phyloP scores from a whole-genome alignment of 2,797 vertebrate genomes.

The Danio choprae region DNA sequence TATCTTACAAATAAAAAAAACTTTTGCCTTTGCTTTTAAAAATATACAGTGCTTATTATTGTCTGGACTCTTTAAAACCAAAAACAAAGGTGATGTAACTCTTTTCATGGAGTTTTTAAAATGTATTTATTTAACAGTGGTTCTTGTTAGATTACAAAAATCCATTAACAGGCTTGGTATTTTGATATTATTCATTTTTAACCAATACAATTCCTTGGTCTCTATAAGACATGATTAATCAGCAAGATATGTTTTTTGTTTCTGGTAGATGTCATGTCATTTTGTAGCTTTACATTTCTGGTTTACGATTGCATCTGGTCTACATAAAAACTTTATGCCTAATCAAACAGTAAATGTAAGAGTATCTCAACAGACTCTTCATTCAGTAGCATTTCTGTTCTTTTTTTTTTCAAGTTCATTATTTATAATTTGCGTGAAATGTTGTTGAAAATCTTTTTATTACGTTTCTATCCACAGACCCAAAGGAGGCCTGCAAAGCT shows the following conservation, averaged over 20 bases:
- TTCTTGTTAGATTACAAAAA: background rate
- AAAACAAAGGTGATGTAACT: background rate
- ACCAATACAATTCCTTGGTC: background rate
- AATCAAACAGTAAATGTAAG: background rate
- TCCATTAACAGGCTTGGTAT: background rate
- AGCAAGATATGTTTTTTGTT: background rate
- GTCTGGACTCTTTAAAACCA: background rate
- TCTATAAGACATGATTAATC: background rate
- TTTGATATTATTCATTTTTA: background rate
- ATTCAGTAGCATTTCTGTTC: background rate
- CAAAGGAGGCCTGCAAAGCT: constrained; percentile 40
- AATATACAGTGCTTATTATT: background rate
- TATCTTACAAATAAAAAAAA: too few species aligned
- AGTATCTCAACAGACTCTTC: background rate
- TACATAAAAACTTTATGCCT: background rate
- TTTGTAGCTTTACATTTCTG: background rate
- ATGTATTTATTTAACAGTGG: background rate
- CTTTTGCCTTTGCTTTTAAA: too few species aligned
- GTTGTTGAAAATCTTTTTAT: constrained; percentile 40
- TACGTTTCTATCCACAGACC: constrained; percentile 36
- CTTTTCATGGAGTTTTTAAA: background rate
- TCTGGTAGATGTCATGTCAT: background rate
- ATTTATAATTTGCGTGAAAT: constrained; percentile 22
- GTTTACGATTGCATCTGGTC: background rate
- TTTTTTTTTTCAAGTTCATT: background rate